phyloP scores from a whole-genome alignment of 1,140 invertebrate species.

The fruit fly (Drosophila melanogaster) region Release_6_plus_ISO1_MT NT_033777.3:15636001-15636500 shows the following conservation, averaged over 20 bases:
- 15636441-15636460: background rate
- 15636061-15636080: background rate
- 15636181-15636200: background rate
- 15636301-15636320: slow-evolving; percentile 2
- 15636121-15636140: background rate
- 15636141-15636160: background rate
- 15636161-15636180: background rate
- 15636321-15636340: slow-evolving; percentile 6
- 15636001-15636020: background rate
- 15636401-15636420: background rate
- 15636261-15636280: background rate
- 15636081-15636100: slow-evolving; percentile 6
- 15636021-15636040: background rate
- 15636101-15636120: background rate
- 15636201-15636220: background rate
- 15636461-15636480: background rate
- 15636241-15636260: background rate
- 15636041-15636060: too few species aligned
- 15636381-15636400: background rate
- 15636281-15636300: background rate
- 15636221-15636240: background rate
- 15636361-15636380: background rate
- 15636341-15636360: background rate
- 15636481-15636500: background rate
- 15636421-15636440: slow-evolving; percentile 1